Conservation (phyloP, 2,113 vertebrate species). For the Pleuronectes platessa region DNA sequence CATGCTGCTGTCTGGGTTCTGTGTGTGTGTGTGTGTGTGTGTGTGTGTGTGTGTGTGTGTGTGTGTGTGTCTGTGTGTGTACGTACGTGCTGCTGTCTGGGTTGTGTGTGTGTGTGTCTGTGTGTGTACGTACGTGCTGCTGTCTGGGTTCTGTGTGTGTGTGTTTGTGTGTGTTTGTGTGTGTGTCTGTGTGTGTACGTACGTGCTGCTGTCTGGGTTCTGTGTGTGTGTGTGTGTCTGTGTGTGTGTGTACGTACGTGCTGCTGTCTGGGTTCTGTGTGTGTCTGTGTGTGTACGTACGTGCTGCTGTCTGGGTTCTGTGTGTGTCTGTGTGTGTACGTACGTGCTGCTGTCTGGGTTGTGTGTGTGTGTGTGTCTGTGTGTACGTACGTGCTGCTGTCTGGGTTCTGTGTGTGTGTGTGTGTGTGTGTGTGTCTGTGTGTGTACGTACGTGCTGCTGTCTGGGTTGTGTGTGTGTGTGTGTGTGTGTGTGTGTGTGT, state of each 20-base stretch:
- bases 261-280: background rate
- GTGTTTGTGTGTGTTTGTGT: too few relatives aligned
- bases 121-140: too few relatives aligned
- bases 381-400: too few relatives aligned
- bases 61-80: background rate
- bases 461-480: background rate
- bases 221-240: too few relatives aligned
- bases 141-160: too few relatives aligned
- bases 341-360: background rate
- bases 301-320: background rate
- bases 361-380: too few relatives aligned
- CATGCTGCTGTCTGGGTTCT: conserved; percentile 95
- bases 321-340: background rate
- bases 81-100: background rate
- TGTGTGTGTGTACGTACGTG: too few relatives aligned
- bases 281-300: background rate
- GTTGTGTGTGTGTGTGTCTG: background rate
- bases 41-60: background rate
- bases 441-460: too few relatives aligned
- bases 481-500: background rate
- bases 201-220: too few relatives aligned
- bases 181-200: background rate
- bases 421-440: background rate
- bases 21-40: conserved; percentile 66
- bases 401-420: too few relatives aligned